A percentile compares a stretch with the other conserved stretches of the same genome.
These are phyloP conservation scores for Melanotaenia parkinsoni DNA, from an alignment of 2,797 vertebrate species.

Conservation along the genomic window DNA sequence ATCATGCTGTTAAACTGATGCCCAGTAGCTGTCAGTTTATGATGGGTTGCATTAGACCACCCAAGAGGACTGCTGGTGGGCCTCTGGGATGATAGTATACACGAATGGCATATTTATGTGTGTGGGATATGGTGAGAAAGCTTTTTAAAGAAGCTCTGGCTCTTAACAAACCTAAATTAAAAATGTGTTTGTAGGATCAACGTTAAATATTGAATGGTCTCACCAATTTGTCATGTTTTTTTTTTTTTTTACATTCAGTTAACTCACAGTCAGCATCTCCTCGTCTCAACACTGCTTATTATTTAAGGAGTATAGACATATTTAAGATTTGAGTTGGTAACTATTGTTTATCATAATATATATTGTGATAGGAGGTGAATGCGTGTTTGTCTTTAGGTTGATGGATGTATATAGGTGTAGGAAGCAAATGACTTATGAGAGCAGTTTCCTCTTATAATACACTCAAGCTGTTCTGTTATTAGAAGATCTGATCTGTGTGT, in stretches of 20 bases:
- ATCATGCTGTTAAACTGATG: constrained; percentile 72
- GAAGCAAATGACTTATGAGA: constrained; percentile 50
- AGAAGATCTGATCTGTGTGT: constrained; percentile 67
- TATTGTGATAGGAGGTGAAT: constrained; percentile 32
- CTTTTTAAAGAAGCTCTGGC: constrained; percentile 43
- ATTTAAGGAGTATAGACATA: neutral
- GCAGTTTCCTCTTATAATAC: constrained; percentile 13
- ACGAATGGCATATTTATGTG: constrained; percentile 58
- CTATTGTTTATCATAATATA: constrained; percentile 18
- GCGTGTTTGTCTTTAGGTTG: constrained; percentile 42
- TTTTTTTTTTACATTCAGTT: constrained; percentile 1
- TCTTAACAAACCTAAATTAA: constrained; percentile 58
- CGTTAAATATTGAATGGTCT: constrained; percentile 35
- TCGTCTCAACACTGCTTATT: constrained; percentile 2
- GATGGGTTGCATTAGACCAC: constrained; percentile 79
- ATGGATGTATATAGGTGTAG: constrained; percentile 33
- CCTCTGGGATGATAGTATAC: constrained; percentile 67
- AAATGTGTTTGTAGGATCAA: constrained; percentile 53
- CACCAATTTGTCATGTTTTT: constrained; percentile 22
- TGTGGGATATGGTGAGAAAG: constrained; percentile 38
- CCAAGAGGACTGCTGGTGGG: constrained; percentile 77
- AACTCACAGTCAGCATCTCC: neutral
- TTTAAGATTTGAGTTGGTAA: constrained; percentile 1
- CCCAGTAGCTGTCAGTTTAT: constrained; percentile 76
- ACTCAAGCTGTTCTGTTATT: constrained; percentile 52